Conservation (phyloP, 2,113 vertebrate genomes). For the Cisticola juncidis region DNA sequence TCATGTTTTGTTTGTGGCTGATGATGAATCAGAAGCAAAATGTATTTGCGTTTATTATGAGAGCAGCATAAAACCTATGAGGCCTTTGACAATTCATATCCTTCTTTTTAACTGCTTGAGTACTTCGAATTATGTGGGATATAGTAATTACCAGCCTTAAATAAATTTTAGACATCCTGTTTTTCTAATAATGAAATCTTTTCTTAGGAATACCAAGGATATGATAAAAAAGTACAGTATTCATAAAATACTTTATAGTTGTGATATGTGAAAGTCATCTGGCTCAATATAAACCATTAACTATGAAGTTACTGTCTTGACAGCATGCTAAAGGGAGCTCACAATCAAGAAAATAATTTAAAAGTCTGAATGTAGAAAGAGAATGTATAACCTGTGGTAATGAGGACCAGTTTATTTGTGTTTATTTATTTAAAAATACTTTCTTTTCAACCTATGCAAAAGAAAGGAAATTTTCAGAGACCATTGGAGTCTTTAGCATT, state of each 20-base stretch:
- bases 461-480: not conserved
- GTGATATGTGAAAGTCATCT: not conserved
- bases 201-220: not conserved
- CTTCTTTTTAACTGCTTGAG: not conserved
- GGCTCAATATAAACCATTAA: not conserved
- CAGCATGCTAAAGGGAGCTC: not conserved
- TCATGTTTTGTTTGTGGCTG: conserved; percentile 32
- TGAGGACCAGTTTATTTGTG: not conserved
- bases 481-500: not conserved
- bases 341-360: not conserved
- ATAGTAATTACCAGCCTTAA: not conserved
- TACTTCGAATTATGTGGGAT: not conserved
- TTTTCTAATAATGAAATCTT: not conserved
- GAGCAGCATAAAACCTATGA: conserved; percentile 17
- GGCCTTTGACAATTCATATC: conserved; percentile 35
- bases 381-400: not conserved
- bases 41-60: conserved; percentile 28
- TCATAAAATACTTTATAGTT: not conserved
- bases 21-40: conserved; percentile 43
- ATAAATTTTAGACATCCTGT: not conserved
- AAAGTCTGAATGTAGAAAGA: not conserved
- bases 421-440: not conserved
- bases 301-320: not conserved
- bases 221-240: not conserved
- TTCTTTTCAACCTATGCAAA: not conserved